Conservation (phyloP, 1,140 invertebrate species). For the Aphelenchoides fujianensis region DNA sequence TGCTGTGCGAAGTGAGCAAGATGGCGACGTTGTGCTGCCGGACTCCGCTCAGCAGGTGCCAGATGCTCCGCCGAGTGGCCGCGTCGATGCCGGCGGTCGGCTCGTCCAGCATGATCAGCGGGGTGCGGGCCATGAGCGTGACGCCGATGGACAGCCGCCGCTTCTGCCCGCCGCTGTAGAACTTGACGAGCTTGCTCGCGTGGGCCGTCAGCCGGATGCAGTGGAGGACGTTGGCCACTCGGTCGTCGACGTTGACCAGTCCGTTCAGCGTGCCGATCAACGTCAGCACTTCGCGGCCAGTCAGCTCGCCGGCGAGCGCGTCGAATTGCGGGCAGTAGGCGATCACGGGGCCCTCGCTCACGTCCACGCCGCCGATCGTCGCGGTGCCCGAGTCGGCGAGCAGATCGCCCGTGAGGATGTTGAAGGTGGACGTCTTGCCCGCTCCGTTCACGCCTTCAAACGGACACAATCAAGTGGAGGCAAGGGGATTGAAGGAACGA, state of each 20-base stretch:
- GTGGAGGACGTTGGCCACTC: conserved; percentile 36
- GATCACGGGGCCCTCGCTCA: conserved; percentile 36
- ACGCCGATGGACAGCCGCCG: conserved; percentile 47
- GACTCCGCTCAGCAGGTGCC: conserved; percentile 63
- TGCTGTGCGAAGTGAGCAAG: conserved; percentile 60
- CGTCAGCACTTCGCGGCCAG: conserved; percentile 36
- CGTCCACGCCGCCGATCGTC: conserved; percentile 33
- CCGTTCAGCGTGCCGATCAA: conserved; percentile 45
- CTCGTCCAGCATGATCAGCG: conserved; percentile 48
- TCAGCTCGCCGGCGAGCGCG: conserved; percentile 43
- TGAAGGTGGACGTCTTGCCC: conserved; percentile 50
- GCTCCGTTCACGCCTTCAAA: conserved; percentile 51
- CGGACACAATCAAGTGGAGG: not conserved
- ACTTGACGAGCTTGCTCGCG: conserved; percentile 39
- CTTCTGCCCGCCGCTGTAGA: conserved; percentile 66
- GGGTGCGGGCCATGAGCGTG: conserved; percentile 36
- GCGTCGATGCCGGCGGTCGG: conserved; percentile 65
- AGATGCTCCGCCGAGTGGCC: conserved; percentile 66
- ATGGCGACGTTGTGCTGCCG: conserved; percentile 40
- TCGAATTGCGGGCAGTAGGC: conserved; percentile 54
- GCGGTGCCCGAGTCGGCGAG: conserved; percentile 38
- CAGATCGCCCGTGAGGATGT: conserved; percentile 42
- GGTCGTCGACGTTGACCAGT: conserved; percentile 25
- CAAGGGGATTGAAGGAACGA: conserved; percentile 18
- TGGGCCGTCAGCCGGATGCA: conserved; percentile 28